A percentile compares a stretch with the other conserved stretches of the same genome.
Evolutionary conservation across 2,888 invertebrate genomes (phyloP).

Genomic region (Xestia ashworthii): DNA sequence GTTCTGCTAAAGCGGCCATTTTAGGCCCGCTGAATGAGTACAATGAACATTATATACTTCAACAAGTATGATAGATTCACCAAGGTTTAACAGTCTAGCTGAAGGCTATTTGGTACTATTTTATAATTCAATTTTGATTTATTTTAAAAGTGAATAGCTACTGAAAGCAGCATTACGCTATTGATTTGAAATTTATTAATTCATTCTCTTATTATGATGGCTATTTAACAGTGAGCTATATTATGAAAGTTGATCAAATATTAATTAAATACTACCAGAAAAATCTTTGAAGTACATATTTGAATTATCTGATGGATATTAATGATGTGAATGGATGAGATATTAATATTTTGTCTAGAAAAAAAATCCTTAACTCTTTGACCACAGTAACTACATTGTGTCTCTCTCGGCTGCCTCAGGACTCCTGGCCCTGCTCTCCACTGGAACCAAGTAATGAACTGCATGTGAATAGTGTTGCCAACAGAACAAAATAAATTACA

Average conservation of each 20-base stretch:
- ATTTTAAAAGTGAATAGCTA: neutral
- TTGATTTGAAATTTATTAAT: neutral
- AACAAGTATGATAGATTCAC: neutral
- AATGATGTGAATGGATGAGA: no score
- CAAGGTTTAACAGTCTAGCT: neutral
- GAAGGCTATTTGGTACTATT: neutral
- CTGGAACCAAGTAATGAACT: constrained; percentile 93
- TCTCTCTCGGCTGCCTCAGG: constrained; percentile 97
- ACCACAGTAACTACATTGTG: constrained; percentile 95
- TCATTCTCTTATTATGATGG: neutral
- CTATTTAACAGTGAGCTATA: constrained; percentile 2
- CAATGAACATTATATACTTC: neutral
- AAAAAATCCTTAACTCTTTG: constrained; percentile 65
- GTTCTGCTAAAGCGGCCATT: no score
- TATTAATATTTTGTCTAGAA: constrained; percentile 58
- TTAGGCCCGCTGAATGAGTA: neutral
- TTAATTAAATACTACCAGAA: neutral
- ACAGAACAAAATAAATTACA: constrained; percentile 51
- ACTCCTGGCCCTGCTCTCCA: constrained; percentile 98
- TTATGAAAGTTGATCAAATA: neutral
- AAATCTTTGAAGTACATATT: neutral
- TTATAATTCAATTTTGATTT: neutral
- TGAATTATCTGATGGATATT: no score
- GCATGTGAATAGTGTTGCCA: constrained; percentile 66
- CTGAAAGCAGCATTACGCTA: neutral